phyloP scores from a whole-genome alignment of 2,113 vertebrate genomes.

The human (Homo sapiens) region GRCh38 chr1:63867001-63867500 shows the following conservation, averaged over 20 bases:
- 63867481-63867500: neutral
- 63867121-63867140: neutral
- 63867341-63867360: neutral
- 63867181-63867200: neutral
- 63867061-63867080: neutral
- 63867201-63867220: neutral
- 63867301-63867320: neutral
- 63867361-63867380: neutral
- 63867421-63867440: neutral
- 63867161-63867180: slow-evolving; percentile 20
- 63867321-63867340: neutral
- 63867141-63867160: neutral
- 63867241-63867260: slow-evolving; percentile 4
- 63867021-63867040: neutral
- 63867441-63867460: neutral
- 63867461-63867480: neutral
- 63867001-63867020: slow-evolving; percentile 32
- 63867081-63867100: accelerated
- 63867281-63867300: neutral
- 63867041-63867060: neutral
- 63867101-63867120: neutral
- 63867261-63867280: neutral
- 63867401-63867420: neutral
- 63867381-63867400: neutral
- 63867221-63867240: neutral